These are phyloP conservation scores for Sparidentex hasta DNA, from an alignment of 2,797 vertebrate species.

Conservation along the genomic window DNA sequence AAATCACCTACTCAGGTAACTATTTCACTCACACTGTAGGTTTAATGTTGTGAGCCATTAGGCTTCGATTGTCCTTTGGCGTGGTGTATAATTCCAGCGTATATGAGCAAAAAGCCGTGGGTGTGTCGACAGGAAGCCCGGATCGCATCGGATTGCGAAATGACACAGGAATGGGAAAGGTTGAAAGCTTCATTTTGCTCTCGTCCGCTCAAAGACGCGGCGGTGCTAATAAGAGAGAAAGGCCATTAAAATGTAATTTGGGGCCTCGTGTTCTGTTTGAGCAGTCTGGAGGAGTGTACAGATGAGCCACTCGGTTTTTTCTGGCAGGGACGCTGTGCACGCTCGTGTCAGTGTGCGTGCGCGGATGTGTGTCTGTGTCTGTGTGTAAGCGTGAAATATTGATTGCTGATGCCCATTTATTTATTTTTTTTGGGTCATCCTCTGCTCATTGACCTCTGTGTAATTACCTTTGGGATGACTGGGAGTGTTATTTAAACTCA, in stretches of 20 bases:
- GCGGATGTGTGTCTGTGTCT: constrained; percentile 28
- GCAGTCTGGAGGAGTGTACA: constrained; percentile 68
- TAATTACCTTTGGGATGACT: constrained; percentile 78
- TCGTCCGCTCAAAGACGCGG: constrained; percentile 34
- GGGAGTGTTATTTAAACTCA: constrained; percentile 74
- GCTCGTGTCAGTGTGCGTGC: constrained; percentile 8
- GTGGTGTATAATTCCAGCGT: neutral
- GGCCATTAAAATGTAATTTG: constrained; percentile 84
- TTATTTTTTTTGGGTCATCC: constrained; percentile 75
- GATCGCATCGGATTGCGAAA: constrained; percentile 55
- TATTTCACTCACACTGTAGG: neutral
- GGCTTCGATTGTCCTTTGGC: constrained; percentile 1
- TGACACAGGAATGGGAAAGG: constrained; percentile 59
- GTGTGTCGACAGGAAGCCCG: constrained; percentile 31
- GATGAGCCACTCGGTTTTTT: constrained; percentile 65
- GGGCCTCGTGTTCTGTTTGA: constrained; percentile 71
- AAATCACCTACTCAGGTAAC: neutral
- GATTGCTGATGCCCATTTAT: constrained; percentile 75
- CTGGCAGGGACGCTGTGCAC: constrained; percentile 42
- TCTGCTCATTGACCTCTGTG: constrained; percentile 77
- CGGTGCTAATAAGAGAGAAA: constrained; percentile 73
- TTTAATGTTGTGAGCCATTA: constrained; percentile 11
- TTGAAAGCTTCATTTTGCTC: constrained; percentile 73
- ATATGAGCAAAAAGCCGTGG: neutral
- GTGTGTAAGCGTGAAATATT: constrained; percentile 70